Conservation (phyloP, 2,797 vertebrate genomes). For the Protosalanx chinensis region DNA sequence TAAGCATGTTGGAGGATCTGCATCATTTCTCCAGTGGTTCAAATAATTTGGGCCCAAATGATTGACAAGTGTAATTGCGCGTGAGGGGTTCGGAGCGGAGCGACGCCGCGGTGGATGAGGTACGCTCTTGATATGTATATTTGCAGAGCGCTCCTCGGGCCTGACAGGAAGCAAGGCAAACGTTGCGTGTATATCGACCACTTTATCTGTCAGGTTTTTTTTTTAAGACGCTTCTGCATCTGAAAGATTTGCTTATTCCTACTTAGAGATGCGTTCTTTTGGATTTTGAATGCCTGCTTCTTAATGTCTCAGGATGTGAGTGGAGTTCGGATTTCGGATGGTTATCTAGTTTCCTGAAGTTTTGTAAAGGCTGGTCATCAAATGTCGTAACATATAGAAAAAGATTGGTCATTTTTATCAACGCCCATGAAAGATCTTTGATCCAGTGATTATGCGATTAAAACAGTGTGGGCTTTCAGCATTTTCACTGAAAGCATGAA, state of each 20-base stretch:
- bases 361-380: constrained; percentile 43
- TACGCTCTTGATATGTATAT: constrained; percentile 63
- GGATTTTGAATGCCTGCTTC: constrained; percentile 10
- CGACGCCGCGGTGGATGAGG: constrained; percentile 41
- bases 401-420: constrained; percentile 18
- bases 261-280: constrained; percentile 13
- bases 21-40: constrained; percentile 72
- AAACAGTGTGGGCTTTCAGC: background rate
- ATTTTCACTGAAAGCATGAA: constrained; percentile 31
- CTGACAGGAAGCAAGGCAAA: constrained; percentile 57
- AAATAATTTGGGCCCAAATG: constrained; percentile 70
- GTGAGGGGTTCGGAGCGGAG: constrained; percentile 49
- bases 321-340: constrained; percentile 36
- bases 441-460: constrained; percentile 4
- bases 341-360: constrained; percentile 42
- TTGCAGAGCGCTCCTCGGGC: constrained; percentile 47
- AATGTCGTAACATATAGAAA: constrained; percentile 25
- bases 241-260: constrained; percentile 31
- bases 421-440: constrained; percentile 10
- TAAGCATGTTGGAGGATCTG: constrained; percentile 70
- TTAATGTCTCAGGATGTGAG: constrained; percentile 26
- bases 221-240: constrained; percentile 22
- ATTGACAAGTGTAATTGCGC: constrained; percentile 79
- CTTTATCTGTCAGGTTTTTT: constrained; percentile 44
- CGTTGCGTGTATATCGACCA: constrained; percentile 52